Percentiles rank a stretch among this genome's conserved stretches.
Evolutionary conservation across 2,797 vertebrate genomes (phyloP).

Genomic region (Tachyglossus aculeatus): DNA sequence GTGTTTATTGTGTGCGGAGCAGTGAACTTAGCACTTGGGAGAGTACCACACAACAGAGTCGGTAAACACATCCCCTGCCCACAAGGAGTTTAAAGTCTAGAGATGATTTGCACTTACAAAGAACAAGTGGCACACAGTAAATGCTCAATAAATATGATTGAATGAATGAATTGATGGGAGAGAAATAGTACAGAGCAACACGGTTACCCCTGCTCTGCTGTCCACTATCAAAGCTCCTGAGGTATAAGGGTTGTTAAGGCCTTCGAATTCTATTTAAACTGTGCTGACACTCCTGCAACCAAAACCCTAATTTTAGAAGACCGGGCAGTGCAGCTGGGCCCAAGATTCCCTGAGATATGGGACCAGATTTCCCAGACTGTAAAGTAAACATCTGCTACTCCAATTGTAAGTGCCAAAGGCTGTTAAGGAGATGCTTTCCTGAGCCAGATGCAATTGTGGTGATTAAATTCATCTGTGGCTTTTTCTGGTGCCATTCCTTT

Average conservation of each 20-base stretch:
- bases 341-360: constrained; percentile 15
- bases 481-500: neutral
- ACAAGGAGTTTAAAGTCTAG: too few species aligned
- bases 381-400: constrained; percentile 56
- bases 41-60: too few species aligned
- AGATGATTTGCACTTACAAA: neutral
- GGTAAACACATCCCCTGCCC: too few species aligned
- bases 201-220: constrained; percentile 25
- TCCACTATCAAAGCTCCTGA: constrained; percentile 14
- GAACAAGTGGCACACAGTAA: too few species aligned
- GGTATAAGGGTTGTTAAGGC: constrained; percentile 13
- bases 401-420: constrained; percentile 21
- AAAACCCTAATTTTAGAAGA: constrained; percentile 14
- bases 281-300: neutral
- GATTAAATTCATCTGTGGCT: constrained; percentile 14
- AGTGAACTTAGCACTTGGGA: too few species aligned
- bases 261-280: constrained; percentile 37
- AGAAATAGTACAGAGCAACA: constrained; percentile 25
- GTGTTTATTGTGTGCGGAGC: too few species aligned
- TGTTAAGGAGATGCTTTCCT: constrained; percentile 34
- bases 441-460: constrained; percentile 36
- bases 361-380: constrained; percentile 39
- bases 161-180: constrained; percentile 6
- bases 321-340: neutral
- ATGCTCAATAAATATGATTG: too few species aligned